A percentile compares a stretch with the other conserved stretches of the same genome.
Evolutionary conservation across 2,113 vertebrate species (phyloP).

Genomic region (Illadopsis cleaveri): DNA sequence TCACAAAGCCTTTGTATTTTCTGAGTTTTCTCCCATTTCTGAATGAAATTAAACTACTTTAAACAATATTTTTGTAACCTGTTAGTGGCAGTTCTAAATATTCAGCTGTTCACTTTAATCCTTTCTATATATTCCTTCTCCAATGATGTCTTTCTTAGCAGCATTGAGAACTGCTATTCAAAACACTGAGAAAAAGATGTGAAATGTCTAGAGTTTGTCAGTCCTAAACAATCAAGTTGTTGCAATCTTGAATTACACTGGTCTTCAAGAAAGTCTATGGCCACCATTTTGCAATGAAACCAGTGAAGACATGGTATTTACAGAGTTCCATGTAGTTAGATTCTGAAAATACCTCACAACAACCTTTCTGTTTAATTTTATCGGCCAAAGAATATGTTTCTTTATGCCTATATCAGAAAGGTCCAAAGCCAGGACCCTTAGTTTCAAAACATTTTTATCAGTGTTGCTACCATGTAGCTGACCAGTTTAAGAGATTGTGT

Average conservation of each 20-base stretch:
- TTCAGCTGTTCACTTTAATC: fast-evolving
- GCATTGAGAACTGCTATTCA: background rate
- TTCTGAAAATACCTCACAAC: background rate
- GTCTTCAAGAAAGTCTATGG: background rate
- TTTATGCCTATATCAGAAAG: background rate
- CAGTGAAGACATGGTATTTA: background rate
- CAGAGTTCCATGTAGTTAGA: background rate
- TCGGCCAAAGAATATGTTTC: fast-evolving
- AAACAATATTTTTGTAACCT: background rate
- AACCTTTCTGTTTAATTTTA: background rate
- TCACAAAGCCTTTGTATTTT: background rate
- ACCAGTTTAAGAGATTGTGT: background rate
- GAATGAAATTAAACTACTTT: background rate
- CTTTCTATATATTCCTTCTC: background rate
- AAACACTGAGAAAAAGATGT: background rate
- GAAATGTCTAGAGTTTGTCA: background rate
- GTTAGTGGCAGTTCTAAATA: background rate
- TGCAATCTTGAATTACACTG: background rate
- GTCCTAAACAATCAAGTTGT: background rate
- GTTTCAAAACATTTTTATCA: background rate
- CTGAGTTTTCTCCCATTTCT: background rate
- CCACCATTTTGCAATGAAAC: background rate
- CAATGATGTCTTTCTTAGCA: background rate
- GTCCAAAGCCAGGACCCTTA: background rate
- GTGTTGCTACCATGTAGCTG: background rate